phyloP scores from a whole-genome alignment of 2,888 invertebrate genomes.

The Ametastegia equiseti region DNA sequence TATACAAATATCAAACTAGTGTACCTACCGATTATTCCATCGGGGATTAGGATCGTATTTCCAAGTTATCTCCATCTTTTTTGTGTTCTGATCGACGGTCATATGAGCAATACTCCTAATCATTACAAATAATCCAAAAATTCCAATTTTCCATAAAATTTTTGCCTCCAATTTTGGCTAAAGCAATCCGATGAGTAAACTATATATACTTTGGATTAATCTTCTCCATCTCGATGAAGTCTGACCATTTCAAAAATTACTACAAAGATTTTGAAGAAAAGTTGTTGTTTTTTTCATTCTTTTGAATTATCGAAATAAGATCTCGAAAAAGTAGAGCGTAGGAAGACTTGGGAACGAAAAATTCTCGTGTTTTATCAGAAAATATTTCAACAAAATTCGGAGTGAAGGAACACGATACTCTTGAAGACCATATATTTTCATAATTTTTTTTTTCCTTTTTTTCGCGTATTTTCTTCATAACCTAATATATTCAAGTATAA shows the following conservation, averaged over 20 bases:
- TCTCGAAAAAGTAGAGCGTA: not conserved
- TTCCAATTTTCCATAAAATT: not conserved
- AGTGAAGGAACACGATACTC: slow-evolving; percentile 54
- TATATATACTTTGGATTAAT: too few relatives aligned
- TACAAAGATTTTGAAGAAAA: too few relatives aligned
- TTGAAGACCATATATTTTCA: slow-evolving; percentile 70
- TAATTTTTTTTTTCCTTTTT: slow-evolving; percentile 42
- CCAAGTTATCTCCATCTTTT: not conserved
- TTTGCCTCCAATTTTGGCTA: not conserved
- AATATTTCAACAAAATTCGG: slow-evolving; percentile 49
- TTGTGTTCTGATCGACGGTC: not conserved
- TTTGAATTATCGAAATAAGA: too few relatives aligned
- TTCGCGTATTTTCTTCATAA: slow-evolving; percentile 58
- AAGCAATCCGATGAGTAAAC: too few relatives aligned
- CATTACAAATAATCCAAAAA: not conserved
- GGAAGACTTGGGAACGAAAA: not conserved
- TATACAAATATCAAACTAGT: not conserved
- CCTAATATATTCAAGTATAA: slow-evolving; percentile 67
- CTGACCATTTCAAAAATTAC: too few relatives aligned
- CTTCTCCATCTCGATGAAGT: too few relatives aligned
- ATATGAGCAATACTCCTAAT: not conserved
- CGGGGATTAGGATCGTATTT: not conserved
- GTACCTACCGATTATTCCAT: not conserved
- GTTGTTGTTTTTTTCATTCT: too few relatives aligned
- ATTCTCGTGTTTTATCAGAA: slow-evolving; percentile 51